phyloP scores from a whole-genome alignment of 2,797 vertebrate species.

The Chromis chromis region DNA sequence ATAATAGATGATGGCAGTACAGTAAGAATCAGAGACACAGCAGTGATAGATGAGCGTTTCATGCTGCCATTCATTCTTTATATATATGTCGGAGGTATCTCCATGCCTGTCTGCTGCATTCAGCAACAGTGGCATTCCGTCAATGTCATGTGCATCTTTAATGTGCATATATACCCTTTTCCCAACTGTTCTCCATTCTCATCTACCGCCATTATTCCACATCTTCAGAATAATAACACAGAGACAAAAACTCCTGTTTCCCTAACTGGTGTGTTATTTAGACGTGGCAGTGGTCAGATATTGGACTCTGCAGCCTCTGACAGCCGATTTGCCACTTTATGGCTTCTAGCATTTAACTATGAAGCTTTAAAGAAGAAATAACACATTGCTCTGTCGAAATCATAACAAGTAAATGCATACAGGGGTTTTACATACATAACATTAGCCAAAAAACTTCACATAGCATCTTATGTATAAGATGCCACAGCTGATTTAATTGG shows the following conservation, averaged over 20 bases:
- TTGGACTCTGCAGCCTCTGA: not conserved
- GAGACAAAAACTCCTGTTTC: not conserved
- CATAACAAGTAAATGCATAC: constrained; percentile 1
- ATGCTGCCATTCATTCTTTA: constrained; percentile 59
- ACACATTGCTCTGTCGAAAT: not conserved
- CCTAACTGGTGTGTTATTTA: constrained; percentile 11
- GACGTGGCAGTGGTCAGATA: constrained; percentile 4
- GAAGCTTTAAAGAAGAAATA: not conserved
- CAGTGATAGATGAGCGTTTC: constrained; percentile 71
- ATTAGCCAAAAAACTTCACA: constrained; percentile 3
- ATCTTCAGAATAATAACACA: not conserved
- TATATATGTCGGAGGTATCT: constrained; percentile 48
- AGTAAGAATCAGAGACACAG: constrained; percentile 63
- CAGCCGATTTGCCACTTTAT: not conserved
- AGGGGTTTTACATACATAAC: no score
- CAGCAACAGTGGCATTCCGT: constrained; percentile 36
- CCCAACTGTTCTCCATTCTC: constrained; percentile 1
- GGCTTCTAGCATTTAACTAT: not conserved
- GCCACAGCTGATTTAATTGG: not conserved
- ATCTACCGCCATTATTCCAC: constrained; percentile 15
- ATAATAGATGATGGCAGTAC: constrained; percentile 73
- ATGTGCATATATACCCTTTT: constrained; percentile 29
- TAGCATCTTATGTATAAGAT: constrained; percentile 4
- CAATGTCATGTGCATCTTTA: constrained; percentile 42
- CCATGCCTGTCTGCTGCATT: constrained; percentile 32